A percentile compares a stretch with the other conserved stretches of the same genome.
These are phyloP conservation scores for Helicorthomorpha holstii DNA, from an alignment of 1,140 invertebrate species.

Conservation along the genomic window DNA sequence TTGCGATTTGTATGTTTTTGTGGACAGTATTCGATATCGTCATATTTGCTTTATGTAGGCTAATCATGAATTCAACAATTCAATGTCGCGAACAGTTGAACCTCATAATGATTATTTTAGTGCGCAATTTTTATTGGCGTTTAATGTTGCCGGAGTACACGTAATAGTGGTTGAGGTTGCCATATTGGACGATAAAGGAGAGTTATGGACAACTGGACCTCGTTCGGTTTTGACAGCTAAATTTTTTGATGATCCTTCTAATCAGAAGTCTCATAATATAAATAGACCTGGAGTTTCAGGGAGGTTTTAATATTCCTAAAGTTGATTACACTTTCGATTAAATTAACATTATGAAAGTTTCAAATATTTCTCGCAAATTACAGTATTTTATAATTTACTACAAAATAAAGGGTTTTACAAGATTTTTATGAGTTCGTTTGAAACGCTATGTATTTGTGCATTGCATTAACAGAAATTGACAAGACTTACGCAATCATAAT, in stretches of 20 bases:
- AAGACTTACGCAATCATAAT: too few relatives aligned
- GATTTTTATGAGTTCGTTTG: too few relatives aligned
- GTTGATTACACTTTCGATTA: too few relatives aligned
- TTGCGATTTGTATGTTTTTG: background rate
- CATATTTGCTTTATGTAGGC: constrained; percentile 16
- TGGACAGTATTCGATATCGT: constrained; percentile 3
- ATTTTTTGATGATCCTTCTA: constrained; percentile 43
- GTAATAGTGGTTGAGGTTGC: constrained; percentile 48
- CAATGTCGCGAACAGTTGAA: constrained; percentile 42
- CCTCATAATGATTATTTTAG: constrained; percentile 66
- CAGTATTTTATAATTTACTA: too few relatives aligned
- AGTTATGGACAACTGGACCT: constrained; percentile 57
- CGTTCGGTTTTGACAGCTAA: constrained; percentile 45
- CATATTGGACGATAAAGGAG: constrained; percentile 49
- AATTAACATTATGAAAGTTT: too few relatives aligned
- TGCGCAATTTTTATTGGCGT: constrained; percentile 51
- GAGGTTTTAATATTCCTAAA: too few relatives aligned
- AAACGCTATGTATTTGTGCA: too few relatives aligned
- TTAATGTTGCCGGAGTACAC: constrained; percentile 29
- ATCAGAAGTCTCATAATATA: constrained; percentile 11
- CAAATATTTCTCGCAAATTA: too few relatives aligned
- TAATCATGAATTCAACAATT: constrained; percentile 29
- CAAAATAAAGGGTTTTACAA: too few relatives aligned
- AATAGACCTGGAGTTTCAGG: too few relatives aligned
- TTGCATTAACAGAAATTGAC: too few relatives aligned